Evolutionary conservation across 2,113 vertebrate species (phyloP).

Genomic region (Catharus minimus): DNA sequence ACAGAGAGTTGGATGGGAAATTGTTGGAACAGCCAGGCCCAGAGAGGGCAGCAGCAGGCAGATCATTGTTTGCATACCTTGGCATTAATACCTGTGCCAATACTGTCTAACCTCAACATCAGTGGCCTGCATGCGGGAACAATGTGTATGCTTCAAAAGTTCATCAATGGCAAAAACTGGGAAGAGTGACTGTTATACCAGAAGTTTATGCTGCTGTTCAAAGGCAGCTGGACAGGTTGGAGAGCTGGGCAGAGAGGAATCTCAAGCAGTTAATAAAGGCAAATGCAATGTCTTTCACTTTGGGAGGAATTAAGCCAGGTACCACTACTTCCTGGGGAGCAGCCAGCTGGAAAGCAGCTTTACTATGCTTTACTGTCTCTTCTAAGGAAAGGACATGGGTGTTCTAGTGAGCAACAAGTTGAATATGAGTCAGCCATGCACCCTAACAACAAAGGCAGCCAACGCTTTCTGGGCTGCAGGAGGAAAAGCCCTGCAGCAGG

Average conservation of each 20-base stretch:
- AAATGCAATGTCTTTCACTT: neutral
- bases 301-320: neutral
- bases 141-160: rapidly evolving
- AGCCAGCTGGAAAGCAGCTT: neutral
- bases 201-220: neutral
- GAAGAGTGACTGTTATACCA: neutral
- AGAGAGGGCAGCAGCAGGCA: neutral
- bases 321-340: neutral
- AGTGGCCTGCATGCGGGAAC: rapidly evolving
- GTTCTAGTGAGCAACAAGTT: neutral
- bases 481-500: neutral
- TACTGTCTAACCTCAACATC: neutral
- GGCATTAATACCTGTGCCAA: neutral
- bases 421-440: neutral
- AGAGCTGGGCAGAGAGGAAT: neutral
- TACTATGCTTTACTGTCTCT: neutral
- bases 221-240: neutral
- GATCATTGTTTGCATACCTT: neutral
- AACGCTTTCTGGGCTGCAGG: neutral
- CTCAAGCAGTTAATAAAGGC: neutral
- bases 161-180: neutral
- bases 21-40: neutral
- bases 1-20: neutral
- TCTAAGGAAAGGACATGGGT: neutral
- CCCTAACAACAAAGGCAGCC: neutral